Evolutionary conservation across 2,888 invertebrate species (phyloP).

Genomic region (Parnassius apollo): DNA sequence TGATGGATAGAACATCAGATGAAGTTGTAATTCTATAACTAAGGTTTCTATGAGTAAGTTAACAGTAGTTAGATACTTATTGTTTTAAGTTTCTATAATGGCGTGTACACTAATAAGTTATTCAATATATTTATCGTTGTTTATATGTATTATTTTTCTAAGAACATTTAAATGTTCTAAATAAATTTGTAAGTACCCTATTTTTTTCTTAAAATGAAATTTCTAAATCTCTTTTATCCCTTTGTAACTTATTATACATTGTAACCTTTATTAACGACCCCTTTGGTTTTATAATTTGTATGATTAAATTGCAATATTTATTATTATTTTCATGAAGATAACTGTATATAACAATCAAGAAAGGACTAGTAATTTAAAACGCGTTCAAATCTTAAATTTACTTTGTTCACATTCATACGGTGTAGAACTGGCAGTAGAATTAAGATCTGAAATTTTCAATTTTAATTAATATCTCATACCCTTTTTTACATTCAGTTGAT

Average conservation of each 20-base stretch:
- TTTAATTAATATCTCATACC: no score
- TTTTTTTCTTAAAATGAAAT: neutral
- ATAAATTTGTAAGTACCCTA: neutral
- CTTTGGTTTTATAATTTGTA: neutral
- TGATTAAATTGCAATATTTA: neutral
- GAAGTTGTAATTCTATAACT: constrained; percentile 40
- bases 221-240: constrained; percentile 42
- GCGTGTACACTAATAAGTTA: constrained; percentile 61
- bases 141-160: constrained; percentile 61
- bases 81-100: constrained; percentile 55
- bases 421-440: no score
- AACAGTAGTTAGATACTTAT: constrained; percentile 46
- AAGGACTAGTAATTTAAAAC: constrained; percentile 40
- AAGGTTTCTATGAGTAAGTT: constrained; percentile 41
- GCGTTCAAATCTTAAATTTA: no score
- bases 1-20: constrained; percentile 54
- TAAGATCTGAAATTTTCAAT: no score
- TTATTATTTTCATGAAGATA: constrained; percentile 39
- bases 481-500: neutral
- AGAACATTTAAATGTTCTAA: constrained; percentile 27
- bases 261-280: constrained; percentile 13
- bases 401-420: no score
- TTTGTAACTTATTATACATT: no score
- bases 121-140: constrained; percentile 62
- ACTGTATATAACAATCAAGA: constrained; percentile 48